phyloP scores from a whole-genome alignment of 92 coral and sea anemone genomes.

The Palythoa caribaeorum region DNA sequence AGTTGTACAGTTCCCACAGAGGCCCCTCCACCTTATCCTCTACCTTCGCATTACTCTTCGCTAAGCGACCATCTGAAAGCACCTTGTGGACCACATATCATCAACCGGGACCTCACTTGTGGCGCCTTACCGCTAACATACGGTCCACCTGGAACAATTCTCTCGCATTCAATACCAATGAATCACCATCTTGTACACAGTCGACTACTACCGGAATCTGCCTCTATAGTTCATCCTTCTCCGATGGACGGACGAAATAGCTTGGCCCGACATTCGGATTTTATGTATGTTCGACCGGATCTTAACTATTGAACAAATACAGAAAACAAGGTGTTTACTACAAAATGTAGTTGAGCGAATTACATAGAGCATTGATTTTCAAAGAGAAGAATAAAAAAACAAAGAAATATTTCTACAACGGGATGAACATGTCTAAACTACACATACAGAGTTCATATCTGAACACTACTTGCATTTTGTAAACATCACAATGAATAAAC shows the following conservation, averaged over 20 bases:
- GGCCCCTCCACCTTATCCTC: constrained; percentile 88
- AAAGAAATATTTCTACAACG: constrained; percentile 18
- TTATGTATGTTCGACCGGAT: constrained; percentile 82
- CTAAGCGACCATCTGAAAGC: constrained; percentile 72
- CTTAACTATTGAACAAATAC: constrained; percentile 59
- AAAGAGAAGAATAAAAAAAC: background rate
- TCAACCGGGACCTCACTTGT: constrained; percentile 75
- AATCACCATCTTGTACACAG: constrained; percentile 87
- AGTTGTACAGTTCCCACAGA: constrained; percentile 73
- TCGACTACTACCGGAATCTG: constrained; percentile 75
- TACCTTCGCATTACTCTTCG: constrained; percentile 79
- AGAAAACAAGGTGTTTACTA: background rate
- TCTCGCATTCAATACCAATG: constrained; percentile 75
- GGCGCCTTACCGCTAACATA: constrained; percentile 77
- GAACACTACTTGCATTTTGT: constrained; percentile 19
- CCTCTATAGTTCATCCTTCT: constrained; percentile 73
- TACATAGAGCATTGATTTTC: constrained; percentile 6
- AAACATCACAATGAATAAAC: constrained; percentile 39
- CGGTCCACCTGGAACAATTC: constrained; percentile 74
- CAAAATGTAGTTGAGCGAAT: constrained; percentile 10
- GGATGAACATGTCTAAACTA: constrained; percentile 21
- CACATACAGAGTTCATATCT: background rate
- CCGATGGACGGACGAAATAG: constrained; percentile 89
- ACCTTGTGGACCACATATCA: constrained; percentile 75
- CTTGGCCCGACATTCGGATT: constrained; percentile 80